phyloP scores from a whole-genome alignment of 2,113 vertebrate species.

The Tursiops truncatus region DNA sequence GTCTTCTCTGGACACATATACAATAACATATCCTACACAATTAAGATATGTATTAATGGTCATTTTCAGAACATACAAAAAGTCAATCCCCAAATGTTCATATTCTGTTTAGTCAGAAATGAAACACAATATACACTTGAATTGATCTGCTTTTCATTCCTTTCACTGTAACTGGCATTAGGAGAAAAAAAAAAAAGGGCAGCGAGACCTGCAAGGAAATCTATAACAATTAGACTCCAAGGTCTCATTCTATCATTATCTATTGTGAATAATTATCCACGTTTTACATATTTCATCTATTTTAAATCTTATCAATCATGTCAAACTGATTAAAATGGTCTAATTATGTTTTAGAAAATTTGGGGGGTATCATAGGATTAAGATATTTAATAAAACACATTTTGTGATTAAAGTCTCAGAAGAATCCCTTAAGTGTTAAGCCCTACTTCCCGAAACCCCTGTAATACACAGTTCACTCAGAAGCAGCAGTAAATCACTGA shows the following conservation, averaged over 20 bases:
- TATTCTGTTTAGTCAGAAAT: not conserved
- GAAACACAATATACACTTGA: not conserved
- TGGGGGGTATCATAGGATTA: not conserved
- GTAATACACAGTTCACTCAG: not conserved
- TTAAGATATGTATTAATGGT: not conserved
- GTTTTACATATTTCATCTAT: not conserved
- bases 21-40: not conserved
- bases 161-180: not conserved
- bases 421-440: not conserved
- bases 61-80: not conserved
- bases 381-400: constrained; percentile 16
- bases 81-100: not conserved
- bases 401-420: constrained; percentile 43
- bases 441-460: not conserved
- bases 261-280: not conserved
- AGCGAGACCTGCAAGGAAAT: not conserved
- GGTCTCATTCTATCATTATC: not conserved
- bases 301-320: not conserved
- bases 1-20: not conserved
- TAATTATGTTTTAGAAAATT: constrained; percentile 19
- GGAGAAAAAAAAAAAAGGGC: not conserved
- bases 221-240: not conserved
- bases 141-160: not conserved
- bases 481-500: constrained; percentile 43
- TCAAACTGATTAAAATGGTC: not conserved